Evolutionary conservation across 1,140 invertebrate genomes (phyloP).

Genomic region (roundworm (Caenorhabditis elegans)): WBcel235 BX284602.5:3257001-3257500

Average conservation of each 20-base stretch:
- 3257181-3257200: too few species aligned
- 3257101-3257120: background rate
- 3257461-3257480: background rate
- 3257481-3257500: background rate
- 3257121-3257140: slow-evolving; percentile 1
- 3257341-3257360: background rate
- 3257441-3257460: background rate
- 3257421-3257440: slow-evolving; percentile 17
- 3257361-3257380: background rate
- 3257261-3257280: slow-evolving; percentile 4
- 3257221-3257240: background rate
- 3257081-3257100: background rate
- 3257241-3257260: background rate
- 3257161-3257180: background rate
- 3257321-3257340: background rate
- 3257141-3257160: background rate
- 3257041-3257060: background rate
- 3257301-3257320: background rate
- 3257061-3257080: background rate
- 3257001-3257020: too few species aligned
- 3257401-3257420: background rate
- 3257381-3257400: background rate
- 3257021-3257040: too few species aligned
- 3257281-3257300: background rate
- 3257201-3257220: too few species aligned